These are phyloP conservation scores for Melanerpes aurifrons DNA, from an alignment of 2,113 vertebrate species.

Conservation along the genomic window DNA sequence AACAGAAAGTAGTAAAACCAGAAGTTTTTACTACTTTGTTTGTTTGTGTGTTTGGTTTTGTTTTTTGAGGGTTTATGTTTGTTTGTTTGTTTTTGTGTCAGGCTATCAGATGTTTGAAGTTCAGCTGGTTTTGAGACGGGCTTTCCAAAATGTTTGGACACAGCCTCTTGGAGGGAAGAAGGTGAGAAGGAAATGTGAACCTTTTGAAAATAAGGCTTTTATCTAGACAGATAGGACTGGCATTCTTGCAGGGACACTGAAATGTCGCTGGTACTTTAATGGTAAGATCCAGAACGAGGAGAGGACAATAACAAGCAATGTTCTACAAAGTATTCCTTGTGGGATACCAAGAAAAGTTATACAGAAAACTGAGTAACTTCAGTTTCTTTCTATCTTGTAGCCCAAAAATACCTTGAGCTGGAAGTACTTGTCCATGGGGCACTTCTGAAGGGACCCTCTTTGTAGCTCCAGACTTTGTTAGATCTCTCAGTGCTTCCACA, in stretches of 20 bases:
- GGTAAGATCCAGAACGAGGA: neutral
- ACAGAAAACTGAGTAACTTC: neutral
- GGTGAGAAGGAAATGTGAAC: constrained; percentile 58
- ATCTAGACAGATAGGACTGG: neutral
- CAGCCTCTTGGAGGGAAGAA: constrained; percentile 39
- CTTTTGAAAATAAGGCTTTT: neutral
- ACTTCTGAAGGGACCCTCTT: neutral
- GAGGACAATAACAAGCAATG: neutral
- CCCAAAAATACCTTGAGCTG: neutral
- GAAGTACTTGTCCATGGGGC: neutral
- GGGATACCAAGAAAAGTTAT: neutral
- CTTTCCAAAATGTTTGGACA: constrained; percentile 77
- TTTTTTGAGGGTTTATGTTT: neutral
- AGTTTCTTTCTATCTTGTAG: neutral
- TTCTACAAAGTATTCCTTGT: neutral
- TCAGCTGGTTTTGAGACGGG: constrained; percentile 74
- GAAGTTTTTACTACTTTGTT: neutral
- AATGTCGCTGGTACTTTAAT: neutral
- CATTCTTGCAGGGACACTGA: neutral
- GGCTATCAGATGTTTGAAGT: constrained; percentile 71
- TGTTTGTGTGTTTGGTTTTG: neutral
- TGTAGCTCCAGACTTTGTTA: neutral
- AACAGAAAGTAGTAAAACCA: neutral
- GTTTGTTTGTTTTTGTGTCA: neutral
- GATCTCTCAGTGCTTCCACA: neutral